Evolutionary conservation across 53 echinoderm and acorn worm species (phyloP).

Genomic region (Henricia sp.): DNA sequence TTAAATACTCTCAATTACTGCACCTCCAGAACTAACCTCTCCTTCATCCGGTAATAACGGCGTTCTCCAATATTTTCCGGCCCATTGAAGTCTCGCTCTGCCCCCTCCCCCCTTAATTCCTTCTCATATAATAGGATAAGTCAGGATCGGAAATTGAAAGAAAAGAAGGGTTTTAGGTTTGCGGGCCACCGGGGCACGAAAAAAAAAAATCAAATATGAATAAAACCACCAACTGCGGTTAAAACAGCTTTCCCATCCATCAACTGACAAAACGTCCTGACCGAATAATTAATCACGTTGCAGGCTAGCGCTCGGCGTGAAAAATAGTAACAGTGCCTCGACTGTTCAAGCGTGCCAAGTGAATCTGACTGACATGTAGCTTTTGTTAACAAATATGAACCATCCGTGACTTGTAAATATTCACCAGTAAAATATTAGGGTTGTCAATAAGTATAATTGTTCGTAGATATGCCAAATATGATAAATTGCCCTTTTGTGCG

Average conservation of each 20-base stretch:
- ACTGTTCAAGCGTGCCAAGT: background rate
- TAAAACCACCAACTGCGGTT: background rate
- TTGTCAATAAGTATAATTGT: no score
- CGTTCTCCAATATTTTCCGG: constrained; percentile 10
- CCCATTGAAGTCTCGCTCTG: background rate
- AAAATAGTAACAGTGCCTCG: background rate
- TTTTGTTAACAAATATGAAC: no score
- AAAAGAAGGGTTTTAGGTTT: no score
- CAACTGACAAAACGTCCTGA: constrained; percentile 7
- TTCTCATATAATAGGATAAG: no score
- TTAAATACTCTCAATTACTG: constrained; percentile 29
- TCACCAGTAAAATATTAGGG: no score
- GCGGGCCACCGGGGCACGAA: background rate
- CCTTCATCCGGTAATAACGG: constrained; percentile 19
- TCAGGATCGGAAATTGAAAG: no score
- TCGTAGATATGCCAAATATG: no score
- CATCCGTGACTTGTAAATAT: no score
- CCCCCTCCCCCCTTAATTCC: no score
- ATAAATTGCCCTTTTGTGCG: no score
- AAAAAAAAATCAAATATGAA: constrained; percentile 28
- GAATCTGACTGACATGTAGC: background rate
- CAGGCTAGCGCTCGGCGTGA: background rate
- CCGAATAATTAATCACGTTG: constrained; percentile 37
- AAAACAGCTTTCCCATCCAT: background rate
- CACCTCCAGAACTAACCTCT: background rate